These are phyloP conservation scores for Uropsilus gracilis DNA, from an alignment of 2,113 vertebrate genomes.

Conservation along the genomic window DNA sequence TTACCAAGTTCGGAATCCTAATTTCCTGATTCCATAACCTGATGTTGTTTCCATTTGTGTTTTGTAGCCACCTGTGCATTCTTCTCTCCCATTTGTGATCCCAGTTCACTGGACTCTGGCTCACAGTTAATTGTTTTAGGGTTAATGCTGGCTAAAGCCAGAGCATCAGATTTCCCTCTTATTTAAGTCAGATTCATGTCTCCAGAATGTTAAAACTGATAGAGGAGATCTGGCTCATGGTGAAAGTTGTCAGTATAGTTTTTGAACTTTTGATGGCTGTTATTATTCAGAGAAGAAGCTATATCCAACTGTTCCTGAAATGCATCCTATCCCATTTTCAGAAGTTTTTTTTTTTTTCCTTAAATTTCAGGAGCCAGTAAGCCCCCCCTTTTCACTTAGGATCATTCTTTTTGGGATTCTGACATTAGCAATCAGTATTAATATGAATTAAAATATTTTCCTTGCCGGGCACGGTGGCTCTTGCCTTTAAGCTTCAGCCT, in stretches of 20 bases:
- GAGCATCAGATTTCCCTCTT: not conserved
- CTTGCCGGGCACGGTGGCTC: too few species aligned
- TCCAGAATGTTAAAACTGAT: not conserved
- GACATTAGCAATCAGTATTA: not conserved
- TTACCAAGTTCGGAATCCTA: not conserved
- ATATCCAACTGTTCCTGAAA: not conserved
- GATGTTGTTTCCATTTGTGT: not conserved
- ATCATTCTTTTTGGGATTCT: not conserved
- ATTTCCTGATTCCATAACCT: not conserved
- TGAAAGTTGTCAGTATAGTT: not conserved
- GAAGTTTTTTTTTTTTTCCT: not conserved
- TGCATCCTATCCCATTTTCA: not conserved
- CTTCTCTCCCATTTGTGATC: not conserved
- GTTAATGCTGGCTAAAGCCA: not conserved
- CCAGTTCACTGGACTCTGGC: not conserved
- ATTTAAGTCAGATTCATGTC: not conserved
- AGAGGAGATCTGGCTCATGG: not conserved
- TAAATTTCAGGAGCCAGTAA: not conserved
- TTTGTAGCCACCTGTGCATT: not conserved
- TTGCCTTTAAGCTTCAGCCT: too few species aligned
- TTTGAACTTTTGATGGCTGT: not conserved
- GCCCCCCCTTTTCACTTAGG: not conserved
- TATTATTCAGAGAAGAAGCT: not conserved
- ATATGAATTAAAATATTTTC: not conserved
- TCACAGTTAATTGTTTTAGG: not conserved